phyloP scores from a whole-genome alignment of 2,888 invertebrate genomes.

The Epinotia bilunana region DNA sequence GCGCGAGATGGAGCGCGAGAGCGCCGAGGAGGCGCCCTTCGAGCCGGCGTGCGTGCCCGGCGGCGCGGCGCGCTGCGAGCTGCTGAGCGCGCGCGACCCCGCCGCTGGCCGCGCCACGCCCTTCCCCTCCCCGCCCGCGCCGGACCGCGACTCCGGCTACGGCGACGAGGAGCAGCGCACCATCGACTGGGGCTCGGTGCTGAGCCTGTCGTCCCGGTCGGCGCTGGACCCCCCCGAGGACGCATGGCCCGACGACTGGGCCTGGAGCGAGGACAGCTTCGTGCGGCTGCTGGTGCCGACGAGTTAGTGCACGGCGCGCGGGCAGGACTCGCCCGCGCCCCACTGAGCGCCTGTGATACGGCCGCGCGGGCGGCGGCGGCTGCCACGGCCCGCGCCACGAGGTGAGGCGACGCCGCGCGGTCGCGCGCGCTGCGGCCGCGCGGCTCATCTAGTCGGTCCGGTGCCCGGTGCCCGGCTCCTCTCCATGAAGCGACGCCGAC shows the following conservation, averaged over 20 bases:
- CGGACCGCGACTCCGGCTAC: constrained; percentile 90
- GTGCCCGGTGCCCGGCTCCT: constrained; percentile 54
- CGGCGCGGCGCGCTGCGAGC: constrained; percentile 85
- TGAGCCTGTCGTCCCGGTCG: constrained; percentile 93
- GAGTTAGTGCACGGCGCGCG: constrained; percentile 85
- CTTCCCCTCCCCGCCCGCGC: constrained; percentile 84
- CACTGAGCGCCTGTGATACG: constrained; percentile 80
- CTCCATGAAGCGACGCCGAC: constrained; percentile 54
- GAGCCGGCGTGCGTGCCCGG: constrained; percentile 76
- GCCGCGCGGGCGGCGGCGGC: constrained; percentile 59
- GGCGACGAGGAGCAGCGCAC: constrained; percentile 91
- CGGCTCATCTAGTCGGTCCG: constrained; percentile 52
- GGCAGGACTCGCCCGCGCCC: constrained; percentile 79
- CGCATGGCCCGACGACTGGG: constrained; percentile 87
- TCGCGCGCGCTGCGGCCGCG: constrained; percentile 53
- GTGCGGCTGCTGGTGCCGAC: constrained; percentile 89
- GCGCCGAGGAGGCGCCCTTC: constrained; percentile 82
- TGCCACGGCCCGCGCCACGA: constrained; percentile 51
- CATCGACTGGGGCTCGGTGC: constrained; percentile 96
- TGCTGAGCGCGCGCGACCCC: constrained; percentile 77
- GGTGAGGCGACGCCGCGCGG: constrained; percentile 63
- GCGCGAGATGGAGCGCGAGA: constrained; percentile 92
- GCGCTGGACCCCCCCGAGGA: constrained; percentile 94
- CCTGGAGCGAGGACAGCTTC: constrained; percentile 88
- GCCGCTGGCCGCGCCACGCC: constrained; percentile 88